These are phyloP conservation scores for Drosophila pseudoobscura DNA, from an alignment of 1,140 invertebrate genomes.

Conservation along the genomic window DNA sequence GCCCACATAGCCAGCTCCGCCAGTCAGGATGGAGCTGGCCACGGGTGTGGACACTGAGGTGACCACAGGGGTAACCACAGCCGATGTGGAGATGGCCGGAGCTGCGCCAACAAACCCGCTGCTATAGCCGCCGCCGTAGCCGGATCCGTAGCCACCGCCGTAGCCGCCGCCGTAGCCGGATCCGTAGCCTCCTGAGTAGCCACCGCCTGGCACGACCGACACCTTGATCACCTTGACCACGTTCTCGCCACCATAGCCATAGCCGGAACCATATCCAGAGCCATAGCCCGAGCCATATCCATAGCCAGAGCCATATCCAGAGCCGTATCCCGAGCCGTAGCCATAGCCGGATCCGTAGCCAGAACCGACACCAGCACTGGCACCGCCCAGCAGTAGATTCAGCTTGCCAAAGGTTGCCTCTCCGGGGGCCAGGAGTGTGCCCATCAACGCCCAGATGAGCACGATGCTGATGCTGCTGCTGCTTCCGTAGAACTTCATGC, in stretches of 20 bases:
- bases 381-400: conserved; percentile 58
- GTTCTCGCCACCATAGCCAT: conserved; percentile 60
- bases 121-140: conserved; percentile 49
- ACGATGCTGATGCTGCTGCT: conserved; percentile 4
- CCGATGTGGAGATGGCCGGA: conserved; percentile 65
- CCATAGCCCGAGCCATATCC: conserved; percentile 44
- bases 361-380: conserved; percentile 26
- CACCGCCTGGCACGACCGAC: conserved; percentile 50
- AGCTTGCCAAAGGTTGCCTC: conserved; percentile 69
- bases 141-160: conserved; percentile 19
- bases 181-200: conserved; percentile 31
- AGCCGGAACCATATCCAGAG: conserved; percentile 35
- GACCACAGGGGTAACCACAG: conserved; percentile 70
- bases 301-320: conserved; percentile 26
- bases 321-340: conserved; percentile 31
- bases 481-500: conserved; percentile 48
- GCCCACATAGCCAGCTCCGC: conserved; percentile 48
- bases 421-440: conserved; percentile 25
- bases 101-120: conserved; percentile 61
- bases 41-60: conserved; percentile 62
- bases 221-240: conserved; percentile 75
- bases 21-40: conserved; percentile 50
- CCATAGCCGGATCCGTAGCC: conserved; percentile 40
- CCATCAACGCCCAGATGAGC: conserved; percentile 13
- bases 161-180: conserved; percentile 36